Percentiles rank a stretch among this genome's conserved stretches.
Evolutionary conservation across 2,888 invertebrate genomes (phyloP).

Genomic region (Eupithecia subfuscata): DNA sequence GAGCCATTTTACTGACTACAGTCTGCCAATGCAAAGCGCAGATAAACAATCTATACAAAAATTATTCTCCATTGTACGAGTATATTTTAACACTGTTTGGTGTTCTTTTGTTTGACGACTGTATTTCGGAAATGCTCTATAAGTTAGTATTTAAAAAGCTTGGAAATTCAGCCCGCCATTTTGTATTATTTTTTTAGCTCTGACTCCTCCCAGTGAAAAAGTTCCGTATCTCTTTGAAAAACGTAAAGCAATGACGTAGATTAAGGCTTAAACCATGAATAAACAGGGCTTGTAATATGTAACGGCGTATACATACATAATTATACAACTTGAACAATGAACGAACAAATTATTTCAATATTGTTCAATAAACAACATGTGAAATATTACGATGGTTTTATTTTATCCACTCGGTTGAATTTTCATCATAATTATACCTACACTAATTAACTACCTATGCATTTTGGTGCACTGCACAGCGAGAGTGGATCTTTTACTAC

Average conservation of each 20-base stretch:
- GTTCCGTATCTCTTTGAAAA: conserved; percentile 51
- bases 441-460: not conserved
- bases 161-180: not conserved
- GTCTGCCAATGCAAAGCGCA: not conserved
- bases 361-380: conserved; percentile 83
- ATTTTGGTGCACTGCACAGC: not conserved
- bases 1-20: not conserved
- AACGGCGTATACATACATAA: conserved; percentile 70
- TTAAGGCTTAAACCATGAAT: conserved; percentile 78
- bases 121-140: not conserved
- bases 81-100: not conserved
- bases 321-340: conserved; percentile 79
- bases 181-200: not conserved
- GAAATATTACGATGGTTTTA: conserved; percentile 61
- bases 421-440: not conserved
- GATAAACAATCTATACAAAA: not conserved
- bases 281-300: conserved; percentile 82
- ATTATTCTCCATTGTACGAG: not conserved
- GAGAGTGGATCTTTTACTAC: not conserved
- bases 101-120: not conserved
- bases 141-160: not conserved
- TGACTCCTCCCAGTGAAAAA: not conserved
- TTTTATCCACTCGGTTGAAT: conserved; percentile 32
- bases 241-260: conserved; percentile 59
- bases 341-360: conserved; percentile 74